Percentiles rank a stretch among this genome's conserved stretches.
These are phyloP conservation scores for Griposia aprilina DNA, from an alignment of 2,888 invertebrate genomes.

Conservation along the genomic window DNA sequence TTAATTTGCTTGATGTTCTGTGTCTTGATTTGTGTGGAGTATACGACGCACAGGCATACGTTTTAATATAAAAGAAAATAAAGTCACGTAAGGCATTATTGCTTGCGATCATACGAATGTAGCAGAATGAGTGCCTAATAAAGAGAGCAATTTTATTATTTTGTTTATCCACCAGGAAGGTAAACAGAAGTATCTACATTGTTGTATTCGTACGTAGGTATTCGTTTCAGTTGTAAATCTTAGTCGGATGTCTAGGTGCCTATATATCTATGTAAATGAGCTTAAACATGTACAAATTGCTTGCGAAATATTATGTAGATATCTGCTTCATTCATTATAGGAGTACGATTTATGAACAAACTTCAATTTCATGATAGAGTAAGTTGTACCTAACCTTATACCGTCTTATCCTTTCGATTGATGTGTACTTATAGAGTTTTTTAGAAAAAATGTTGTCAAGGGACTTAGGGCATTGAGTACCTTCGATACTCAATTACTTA, in stretches of 20 bases:
- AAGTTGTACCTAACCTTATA: not conserved
- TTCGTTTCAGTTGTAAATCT: conserved; percentile 4
- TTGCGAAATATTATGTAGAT: conserved; percentile 4
- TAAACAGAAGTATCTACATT: conserved; percentile 12
- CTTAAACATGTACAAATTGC: not conserved
- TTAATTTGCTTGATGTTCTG: conserved; percentile 71
- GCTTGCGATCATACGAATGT: conserved; percentile 40
- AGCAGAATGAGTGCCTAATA: conserved; percentile 42
- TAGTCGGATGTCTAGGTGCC: not conserved
- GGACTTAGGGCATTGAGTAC: not conserved
- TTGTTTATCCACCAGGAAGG: conserved; percentile 31
- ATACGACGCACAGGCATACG: conserved; percentile 39
- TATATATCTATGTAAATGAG: not conserved
- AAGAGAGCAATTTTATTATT: conserved; percentile 40
- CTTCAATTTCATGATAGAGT: not conserved
- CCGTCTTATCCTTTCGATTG: not conserved
- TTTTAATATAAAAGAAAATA: conserved; percentile 58
- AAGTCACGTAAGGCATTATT: conserved; percentile 42
- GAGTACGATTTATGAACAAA: not conserved
- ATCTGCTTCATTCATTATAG: not conserved
- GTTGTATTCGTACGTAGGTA: conserved; percentile 2
- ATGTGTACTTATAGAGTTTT: not conserved
- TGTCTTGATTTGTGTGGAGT: conserved; percentile 58
- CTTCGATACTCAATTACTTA: not conserved
- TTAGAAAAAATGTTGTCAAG: not conserved